A percentile compares a stretch with the other conserved stretches of the same genome.
phyloP scores from a whole-genome alignment of 2,113 vertebrate genomes.

The Pluvialis apricaria region DNA sequence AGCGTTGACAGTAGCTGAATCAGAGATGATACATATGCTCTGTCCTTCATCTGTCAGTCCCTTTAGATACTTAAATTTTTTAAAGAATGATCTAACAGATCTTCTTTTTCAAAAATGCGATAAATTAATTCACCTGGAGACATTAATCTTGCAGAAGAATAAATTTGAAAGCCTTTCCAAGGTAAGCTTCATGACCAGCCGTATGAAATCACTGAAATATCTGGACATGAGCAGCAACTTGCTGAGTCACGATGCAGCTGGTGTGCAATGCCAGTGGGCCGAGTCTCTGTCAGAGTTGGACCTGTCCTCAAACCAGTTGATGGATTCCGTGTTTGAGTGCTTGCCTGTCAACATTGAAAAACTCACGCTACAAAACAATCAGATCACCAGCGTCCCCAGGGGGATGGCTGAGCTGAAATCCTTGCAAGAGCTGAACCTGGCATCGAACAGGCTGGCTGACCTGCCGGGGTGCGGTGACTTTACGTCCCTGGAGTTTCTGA shows the following conservation, averaged over 20 bases:
- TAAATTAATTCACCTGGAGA: constrained; percentile 67
- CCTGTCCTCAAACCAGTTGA: constrained; percentile 80
- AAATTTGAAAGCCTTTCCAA: constrained; percentile 75
- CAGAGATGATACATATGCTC: constrained; percentile 80
- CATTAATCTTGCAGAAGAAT: constrained; percentile 76
- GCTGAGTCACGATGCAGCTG: constrained; percentile 60
- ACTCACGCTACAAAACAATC: constrained; percentile 80
- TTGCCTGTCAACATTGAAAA: constrained; percentile 70
- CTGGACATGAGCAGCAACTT: constrained; percentile 83
- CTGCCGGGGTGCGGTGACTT: constrained; percentile 77
- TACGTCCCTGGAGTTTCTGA: constrained; percentile 67
- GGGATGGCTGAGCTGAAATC: constrained; percentile 51
- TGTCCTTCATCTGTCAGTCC: constrained; percentile 77
- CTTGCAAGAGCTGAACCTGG: constrained; percentile 81
- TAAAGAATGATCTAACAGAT: constrained; percentile 80
- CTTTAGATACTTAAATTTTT: constrained; percentile 77
- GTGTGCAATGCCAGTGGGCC: constrained; percentile 73
- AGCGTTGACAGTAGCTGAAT: constrained; percentile 66
- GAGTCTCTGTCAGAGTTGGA: constrained; percentile 73
- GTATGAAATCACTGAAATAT: constrained; percentile 77
- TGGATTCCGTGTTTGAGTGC: constrained; percentile 77
- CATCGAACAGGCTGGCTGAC: constrained; percentile 77
- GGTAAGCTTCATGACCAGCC: constrained; percentile 71
- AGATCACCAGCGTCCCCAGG: constrained; percentile 71
- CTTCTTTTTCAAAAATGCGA: constrained; percentile 77